Conservation (phyloP, 2,113 vertebrate species). For the Anas platyrhynchos region DNA sequence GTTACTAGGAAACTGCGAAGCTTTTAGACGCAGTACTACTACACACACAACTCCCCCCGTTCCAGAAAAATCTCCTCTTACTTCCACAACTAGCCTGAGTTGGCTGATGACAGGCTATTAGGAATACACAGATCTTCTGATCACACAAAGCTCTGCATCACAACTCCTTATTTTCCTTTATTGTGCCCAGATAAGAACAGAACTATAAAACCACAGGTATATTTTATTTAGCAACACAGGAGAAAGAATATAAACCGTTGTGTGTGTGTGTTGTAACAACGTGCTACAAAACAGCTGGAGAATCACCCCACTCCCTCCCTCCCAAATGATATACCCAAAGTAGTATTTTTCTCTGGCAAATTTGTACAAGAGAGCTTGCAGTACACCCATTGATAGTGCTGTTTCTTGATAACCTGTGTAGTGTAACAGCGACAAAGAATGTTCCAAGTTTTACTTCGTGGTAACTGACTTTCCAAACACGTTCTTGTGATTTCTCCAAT, state of each 20-base stretch:
- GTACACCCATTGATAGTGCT: not conserved
- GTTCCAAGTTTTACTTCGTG: not conserved
- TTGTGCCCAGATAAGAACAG: constrained; percentile 69
- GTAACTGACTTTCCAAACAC: not conserved
- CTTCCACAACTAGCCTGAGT: rapidly evolving
- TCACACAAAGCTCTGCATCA: not conserved
- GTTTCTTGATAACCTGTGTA: not conserved
- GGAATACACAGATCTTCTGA: not conserved
- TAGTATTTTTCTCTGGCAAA: not conserved
- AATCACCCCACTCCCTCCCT: not conserved
- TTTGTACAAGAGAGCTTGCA: not conserved
- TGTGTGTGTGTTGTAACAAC: not conserved
- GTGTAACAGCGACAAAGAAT: not conserved
- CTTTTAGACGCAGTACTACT: rapidly evolving
- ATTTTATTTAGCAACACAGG: constrained; percentile 65
- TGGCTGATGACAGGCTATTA: not conserved
- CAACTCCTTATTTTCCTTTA: not conserved
- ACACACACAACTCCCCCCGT: too few relatives aligned
- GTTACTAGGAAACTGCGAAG: rapidly evolving
- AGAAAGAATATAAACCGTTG: constrained; percentile 48
- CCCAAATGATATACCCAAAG: not conserved
- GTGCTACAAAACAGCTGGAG: constrained; percentile 8
- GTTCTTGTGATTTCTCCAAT: not conserved
- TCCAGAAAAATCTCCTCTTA: not conserved
- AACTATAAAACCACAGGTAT: constrained; percentile 63